Base-by-base conservation (phyloP, 2,113 vertebrate genomes). In the Lagopus muta region DNA sequence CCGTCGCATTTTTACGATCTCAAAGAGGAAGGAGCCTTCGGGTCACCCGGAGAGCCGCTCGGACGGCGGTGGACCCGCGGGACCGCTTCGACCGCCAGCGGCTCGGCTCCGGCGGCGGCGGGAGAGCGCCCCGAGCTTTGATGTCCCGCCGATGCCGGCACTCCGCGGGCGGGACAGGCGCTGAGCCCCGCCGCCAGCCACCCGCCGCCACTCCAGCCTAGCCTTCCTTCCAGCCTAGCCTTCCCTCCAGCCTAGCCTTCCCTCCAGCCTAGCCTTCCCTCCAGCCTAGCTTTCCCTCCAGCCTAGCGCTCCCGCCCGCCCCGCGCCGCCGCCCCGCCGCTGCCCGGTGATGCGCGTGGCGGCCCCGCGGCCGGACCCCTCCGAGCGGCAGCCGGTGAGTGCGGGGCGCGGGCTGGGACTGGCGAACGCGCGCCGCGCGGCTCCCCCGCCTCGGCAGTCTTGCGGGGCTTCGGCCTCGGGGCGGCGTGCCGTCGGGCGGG, bases 321-420 rank as follows among this genome's bases (percentile, higher is more conserved):
- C 62, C 58, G 54, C 64, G 75, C 60, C 38, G n/a, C 52, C 50
- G n/a, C 54, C 52, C 38, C 86, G 42, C 17, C 45, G 45, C 45
- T 47, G 45, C 86, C 43, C 94, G 97, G 98, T 96, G 97, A 98
- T 98, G 92, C 18, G 97, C 93, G 97, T 96, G 95, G 97, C 94
- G 96, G 97, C 96, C 97, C 96, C 94, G 96, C 97, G 67, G 40
- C 76, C 97, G 97, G 96, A 98, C 96, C 98, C 97, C 97, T 96
- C 95, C 97, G 73, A 90, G 97, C 97, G 91, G 95, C 97, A 96
- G 96, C 96, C 94, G 98, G 98, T 98, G 96, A 98, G 98, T 98
- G 91, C 19, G 45, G 45, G 45, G 45, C 45, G 45, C 45, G 45
- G 19, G 45, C 45, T 9, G 45, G 47, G 47, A 47, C 47, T 21